A percentile compares a stretch with the other conserved stretches of the same genome.
Conservation (phyloP, 2,113 vertebrate species). For the Mirza zaza region DNA sequence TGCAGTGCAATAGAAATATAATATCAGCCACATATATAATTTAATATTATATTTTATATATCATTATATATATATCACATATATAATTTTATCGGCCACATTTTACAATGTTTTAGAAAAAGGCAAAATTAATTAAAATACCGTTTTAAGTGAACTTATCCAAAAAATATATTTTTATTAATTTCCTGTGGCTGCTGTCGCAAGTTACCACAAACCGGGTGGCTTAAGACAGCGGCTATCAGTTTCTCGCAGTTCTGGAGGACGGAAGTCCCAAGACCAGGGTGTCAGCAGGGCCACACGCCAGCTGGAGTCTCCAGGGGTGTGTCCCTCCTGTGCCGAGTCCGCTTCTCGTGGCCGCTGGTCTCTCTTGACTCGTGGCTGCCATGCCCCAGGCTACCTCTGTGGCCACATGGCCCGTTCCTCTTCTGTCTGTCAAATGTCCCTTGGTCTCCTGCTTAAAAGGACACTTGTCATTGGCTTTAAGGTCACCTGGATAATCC, state of each 20-base stretch:
- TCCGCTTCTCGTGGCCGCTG: neutral
- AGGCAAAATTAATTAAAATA: neutral
- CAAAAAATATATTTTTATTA: neutral
- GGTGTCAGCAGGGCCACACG: neutral
- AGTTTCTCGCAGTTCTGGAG: neutral
- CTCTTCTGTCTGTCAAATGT: neutral
- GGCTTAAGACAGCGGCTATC: neutral
- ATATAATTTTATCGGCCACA: neutral
- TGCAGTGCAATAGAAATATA: neutral
- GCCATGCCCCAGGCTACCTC: neutral
- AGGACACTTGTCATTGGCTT: neutral
- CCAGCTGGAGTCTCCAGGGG: neutral
- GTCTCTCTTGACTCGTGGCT: neutral
- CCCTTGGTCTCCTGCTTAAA: neutral
- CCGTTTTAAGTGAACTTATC: neutral
- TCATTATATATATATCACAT: no score
- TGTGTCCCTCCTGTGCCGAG: neutral
- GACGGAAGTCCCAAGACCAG: neutral
- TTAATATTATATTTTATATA: no score
- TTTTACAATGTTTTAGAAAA: neutral
- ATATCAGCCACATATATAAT: neutral
- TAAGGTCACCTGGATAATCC: neutral
- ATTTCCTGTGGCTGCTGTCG: neutral
- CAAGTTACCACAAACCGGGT: neutral
- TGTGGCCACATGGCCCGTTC: neutral